These are phyloP conservation scores for Tachystola acroxantha DNA, from an alignment of 2,888 invertebrate species.

Conservation along the genomic window DNA sequence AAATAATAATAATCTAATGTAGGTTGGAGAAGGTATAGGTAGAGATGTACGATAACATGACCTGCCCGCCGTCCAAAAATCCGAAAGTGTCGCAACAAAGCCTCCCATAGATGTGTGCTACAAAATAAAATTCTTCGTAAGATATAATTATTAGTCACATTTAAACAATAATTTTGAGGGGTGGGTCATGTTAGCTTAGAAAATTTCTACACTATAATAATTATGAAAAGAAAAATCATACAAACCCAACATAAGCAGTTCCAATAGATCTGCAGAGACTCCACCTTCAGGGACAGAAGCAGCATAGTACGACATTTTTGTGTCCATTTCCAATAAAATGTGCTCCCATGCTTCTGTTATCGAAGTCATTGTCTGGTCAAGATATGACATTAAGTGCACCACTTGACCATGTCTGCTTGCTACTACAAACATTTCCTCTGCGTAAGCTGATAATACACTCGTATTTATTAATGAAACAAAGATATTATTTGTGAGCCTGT, in stretches of 20 bases:
- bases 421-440: constrained; percentile 83
- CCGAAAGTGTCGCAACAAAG: no score
- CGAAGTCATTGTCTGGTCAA: constrained; percentile 87
- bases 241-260: constrained; percentile 90
- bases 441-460: constrained; percentile 80
- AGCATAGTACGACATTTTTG: constrained; percentile 93
- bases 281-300: constrained; percentile 87
- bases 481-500: constrained; percentile 66
- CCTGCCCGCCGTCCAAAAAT: no score
- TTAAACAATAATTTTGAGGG: no score
- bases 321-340: constrained; percentile 95
- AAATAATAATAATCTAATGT: no score
- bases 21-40: no score
- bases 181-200: no score
- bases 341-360: constrained; percentile 97
- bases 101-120: no score
- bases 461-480: constrained; percentile 74
- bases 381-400: constrained; percentile 81
- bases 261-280: constrained; percentile 93
- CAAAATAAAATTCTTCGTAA: no score
- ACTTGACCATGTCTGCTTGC: constrained; percentile 87
- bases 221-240: constrained; percentile 1
- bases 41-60: no score
- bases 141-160: no score
- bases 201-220: no score